Evolutionary conservation across 2,113 vertebrate species (phyloP), one percentile per base, ranked within the genome.

Genomic region (Tenebrosternarchus preto): DNA sequence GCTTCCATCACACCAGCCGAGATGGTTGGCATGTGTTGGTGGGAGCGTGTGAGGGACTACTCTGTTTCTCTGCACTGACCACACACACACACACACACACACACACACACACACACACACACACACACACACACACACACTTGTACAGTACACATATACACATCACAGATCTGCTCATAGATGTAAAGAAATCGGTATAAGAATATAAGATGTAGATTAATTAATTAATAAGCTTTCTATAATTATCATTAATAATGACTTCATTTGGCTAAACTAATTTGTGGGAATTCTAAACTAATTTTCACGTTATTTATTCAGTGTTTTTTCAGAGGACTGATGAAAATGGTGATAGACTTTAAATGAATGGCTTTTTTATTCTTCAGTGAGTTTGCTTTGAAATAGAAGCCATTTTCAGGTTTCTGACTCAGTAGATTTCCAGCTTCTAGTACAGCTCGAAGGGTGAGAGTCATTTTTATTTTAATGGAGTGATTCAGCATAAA

Each of bases 401-500:
- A 36, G 57, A 19, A 73, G 12, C 20, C 27, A 57, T 25, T 53
- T 75, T 43, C 60, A 25, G 15, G 39, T 59, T 57, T 39, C 22
- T 27, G 5, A 27, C 25, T 53, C 20, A 61, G 80, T 80, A 25
- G 31, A 61, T 46, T 50, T 57, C 17, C 39, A 59, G 16, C 53
- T 80, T 74, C 19, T 24, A 43, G 67, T 64, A 8, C 43, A 68
- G 43, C 43, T 36, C 33, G 20, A 73, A 53, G 29, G 11, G 24
- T 74, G 31, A 60, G 53, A 74, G n/a, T 64, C 24, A 72, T 80
- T 69, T 55, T 76, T 79, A 70, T 55, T 68, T 68, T 61, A 27
- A 15, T 68, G 25, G 43, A 55, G 17, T 63, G 60, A 76, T 78
- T 64, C 66, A 33, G 24, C 68, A 81, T 74, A 82, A 77, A 77